phyloP scores from a whole-genome alignment of 2,888 invertebrate genomes.

The Plusia festucae region DNA sequence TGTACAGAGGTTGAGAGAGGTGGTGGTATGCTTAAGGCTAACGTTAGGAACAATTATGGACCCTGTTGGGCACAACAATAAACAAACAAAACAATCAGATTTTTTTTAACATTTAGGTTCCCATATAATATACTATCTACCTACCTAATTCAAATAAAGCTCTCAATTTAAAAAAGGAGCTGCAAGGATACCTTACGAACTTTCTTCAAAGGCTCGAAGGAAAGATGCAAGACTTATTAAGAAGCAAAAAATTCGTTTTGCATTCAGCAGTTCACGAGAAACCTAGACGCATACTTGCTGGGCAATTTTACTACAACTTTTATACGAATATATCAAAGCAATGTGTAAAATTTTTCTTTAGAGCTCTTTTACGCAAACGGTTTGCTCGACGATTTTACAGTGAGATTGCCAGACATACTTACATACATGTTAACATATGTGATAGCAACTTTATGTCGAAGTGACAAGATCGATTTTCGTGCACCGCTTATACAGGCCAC shows the following conservation, averaged over 20 bases:
- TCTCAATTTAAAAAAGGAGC: not conserved
- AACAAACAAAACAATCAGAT: too few species aligned
- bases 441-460: not conserved
- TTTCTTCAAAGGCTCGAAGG: not conserved
- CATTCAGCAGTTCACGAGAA: not conserved
- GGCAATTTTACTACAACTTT: not conserved
- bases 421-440: not conserved
- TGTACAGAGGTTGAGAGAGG: too few species aligned
- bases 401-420: not conserved
- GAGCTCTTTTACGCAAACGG: not conserved
- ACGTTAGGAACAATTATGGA: too few species aligned
- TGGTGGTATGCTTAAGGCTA: too few species aligned
- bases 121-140: not conserved
- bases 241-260: not conserved
- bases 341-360: conserved; percentile 2
- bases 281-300: not conserved
- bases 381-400: not conserved
- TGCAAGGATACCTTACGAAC: not conserved
- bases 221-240: not conserved
- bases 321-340: not conserved
- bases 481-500: not conserved
- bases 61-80: too few species aligned
- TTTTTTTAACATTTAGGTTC: too few species aligned
- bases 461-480: not conserved
- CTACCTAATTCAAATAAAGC: not conserved